Base-by-base conservation (phyloP, 2,888 invertebrate genomes). In the Mesorhabditis belari region DNA sequence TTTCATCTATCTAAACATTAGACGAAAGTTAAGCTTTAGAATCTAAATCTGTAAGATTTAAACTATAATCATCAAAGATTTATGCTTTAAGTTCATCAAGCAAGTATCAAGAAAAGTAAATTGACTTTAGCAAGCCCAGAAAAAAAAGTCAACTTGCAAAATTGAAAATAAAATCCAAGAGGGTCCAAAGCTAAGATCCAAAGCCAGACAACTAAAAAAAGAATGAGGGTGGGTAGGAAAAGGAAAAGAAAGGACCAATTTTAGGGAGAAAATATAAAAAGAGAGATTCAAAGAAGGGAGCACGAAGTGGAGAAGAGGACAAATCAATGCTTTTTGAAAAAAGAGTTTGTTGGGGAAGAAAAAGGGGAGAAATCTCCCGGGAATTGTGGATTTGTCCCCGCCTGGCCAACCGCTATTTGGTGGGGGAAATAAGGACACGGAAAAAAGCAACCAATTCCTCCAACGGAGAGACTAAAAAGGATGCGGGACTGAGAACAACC, bases 351-450 rank as follows among this genome's bases (percentile, higher is more conserved):
- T 52, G 27, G 49, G n/a, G 24, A 50, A 49, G 53, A 52, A 28
- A 51, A 57, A 62, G 52, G 50, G 27, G 52, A 27, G 53, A 50
- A 56, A 57, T 44, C 50, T 44, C 26, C 49, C 26, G 35, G 57
- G 56, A 49, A 49, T 29, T 49, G 5, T 49, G 49, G 52, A n/a
- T n/a, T n/a, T n/a, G n/a, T n/a, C n/a, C n/a, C n/a, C n/a, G n/a
- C n/a, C n/a, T n/a, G n/a, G n/a, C n/a, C n/a, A n/a, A n/a, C n/a
- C n/a, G n/a, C n/a, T n/a, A n/a, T n/a, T n/a, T 25, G 17, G 23
- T 55, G 55, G 23, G 55, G 12, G 26, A 19, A 21, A 24, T 17
- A 19, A 55, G 53, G 12, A 5, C 19, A 17, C 6, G 17, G 12
- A 28, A 19, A 23, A 25, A 27, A 25, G 58, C 6, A 54, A 58